phyloP scores from a whole-genome alignment of 2,113 vertebrate species.

The Pterocles burchelli region DNA sequence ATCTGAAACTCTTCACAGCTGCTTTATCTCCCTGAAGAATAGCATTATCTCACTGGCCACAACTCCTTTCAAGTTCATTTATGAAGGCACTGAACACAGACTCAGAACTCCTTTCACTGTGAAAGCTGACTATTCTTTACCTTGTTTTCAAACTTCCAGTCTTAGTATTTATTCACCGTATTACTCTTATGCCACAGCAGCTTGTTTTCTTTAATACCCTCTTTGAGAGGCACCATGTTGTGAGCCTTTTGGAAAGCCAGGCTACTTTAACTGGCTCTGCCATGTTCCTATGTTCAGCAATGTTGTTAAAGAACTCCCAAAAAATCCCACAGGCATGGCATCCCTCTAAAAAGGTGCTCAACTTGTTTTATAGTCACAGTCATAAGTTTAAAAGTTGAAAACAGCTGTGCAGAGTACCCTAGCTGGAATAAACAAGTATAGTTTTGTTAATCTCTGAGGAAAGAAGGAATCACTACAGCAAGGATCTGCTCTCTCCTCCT shows the following conservation, averaged over 20 bases:
- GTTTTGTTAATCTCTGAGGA: neutral
- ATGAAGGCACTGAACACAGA: neutral
- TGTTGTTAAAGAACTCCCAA: neutral
- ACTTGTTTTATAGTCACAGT: neutral
- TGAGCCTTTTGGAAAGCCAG: neutral
- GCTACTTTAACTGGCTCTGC: neutral
- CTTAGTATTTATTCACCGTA: neutral
- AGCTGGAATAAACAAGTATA: neutral
- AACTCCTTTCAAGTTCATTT: neutral
- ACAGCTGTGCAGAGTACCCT: neutral
- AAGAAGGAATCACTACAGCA: neutral
- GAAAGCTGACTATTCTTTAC: neutral
- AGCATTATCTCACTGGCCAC: neutral
- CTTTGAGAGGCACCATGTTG: neutral
- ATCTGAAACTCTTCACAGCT: neutral
- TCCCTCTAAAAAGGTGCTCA: neutral
- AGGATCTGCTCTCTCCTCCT: neutral
- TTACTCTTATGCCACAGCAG: neutral
- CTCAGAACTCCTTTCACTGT: neutral
- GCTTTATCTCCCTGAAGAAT: neutral
- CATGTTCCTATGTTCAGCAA: neutral
- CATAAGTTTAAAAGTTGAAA: neutral
- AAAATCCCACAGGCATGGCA: neutral
- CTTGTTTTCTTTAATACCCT: neutral
- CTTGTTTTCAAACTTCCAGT: neutral